Percentiles rank a stretch among this genome's conserved stretches.
Conservation (phyloP, 2,797 vertebrate genomes). For the Chelon auratus region DNA sequence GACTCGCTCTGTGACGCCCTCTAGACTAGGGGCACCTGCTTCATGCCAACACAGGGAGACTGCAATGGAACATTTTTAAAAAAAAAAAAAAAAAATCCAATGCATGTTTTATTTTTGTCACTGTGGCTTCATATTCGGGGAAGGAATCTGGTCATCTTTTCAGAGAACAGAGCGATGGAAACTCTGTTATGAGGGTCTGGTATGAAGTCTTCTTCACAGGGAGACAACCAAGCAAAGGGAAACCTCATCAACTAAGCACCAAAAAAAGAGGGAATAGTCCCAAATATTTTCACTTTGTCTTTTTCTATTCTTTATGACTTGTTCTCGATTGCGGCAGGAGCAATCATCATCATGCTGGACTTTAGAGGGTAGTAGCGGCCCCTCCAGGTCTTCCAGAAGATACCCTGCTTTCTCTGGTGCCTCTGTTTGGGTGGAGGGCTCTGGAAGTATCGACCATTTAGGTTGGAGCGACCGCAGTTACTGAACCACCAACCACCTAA, state of each 20-base stretch:
- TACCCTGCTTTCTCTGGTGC: conserved; percentile 93
- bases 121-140: conserved; percentile 33
- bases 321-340: conserved; percentile 77
- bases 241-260: conserved; percentile 41
- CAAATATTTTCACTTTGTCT: conserved; percentile 24
- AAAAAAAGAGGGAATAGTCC: conserved; percentile 48
- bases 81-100: conserved; percentile 10
- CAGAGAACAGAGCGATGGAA: conserved; percentile 45
- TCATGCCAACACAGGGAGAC: conserved; percentile 41
- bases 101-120: conserved; percentile 28
- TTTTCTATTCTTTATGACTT: conserved; percentile 67
- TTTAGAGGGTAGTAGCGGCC: conserved; percentile 95
- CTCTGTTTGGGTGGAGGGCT: conserved; percentile 91
- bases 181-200: conserved; percentile 40
- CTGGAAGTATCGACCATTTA: conserved; percentile 93
- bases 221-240: conserved; percentile 36
- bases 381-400: conserved; percentile 99
- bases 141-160: conserved; percentile 40
- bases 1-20: conserved; percentile 46
- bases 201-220: conserved; percentile 30
- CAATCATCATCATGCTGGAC: conserved; percentile 91
- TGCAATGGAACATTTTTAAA: conserved; percentile 8
- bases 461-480: conserved; percentile 92
- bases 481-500: conserved; percentile 98
- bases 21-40: conserved; percentile 19